Evolutionary conservation across 2,888 invertebrate species (phyloP), one percentile per base, ranked within the genome.

Genomic region (Chrysodeixis includens): DNA sequence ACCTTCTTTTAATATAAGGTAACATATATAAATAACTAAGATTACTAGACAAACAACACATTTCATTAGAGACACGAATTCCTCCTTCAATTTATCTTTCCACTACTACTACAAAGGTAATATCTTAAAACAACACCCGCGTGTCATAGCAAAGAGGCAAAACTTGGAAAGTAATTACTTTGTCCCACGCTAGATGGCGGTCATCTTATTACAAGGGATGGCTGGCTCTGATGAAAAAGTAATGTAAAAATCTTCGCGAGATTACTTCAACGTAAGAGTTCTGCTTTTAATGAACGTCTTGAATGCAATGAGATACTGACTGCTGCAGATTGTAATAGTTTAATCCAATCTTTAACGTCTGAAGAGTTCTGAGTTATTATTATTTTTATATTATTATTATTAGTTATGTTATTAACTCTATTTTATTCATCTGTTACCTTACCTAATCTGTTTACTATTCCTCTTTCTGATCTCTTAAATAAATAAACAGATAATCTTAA

Each of bases 151-250:
- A n/a, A n/a, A n/a, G n/a, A n/a, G 18, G 9, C 9, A 46, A 46
- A 46, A 49, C 8, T 49, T 20, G 10, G 46, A 49, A 20, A 49
- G 46, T 49, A 49, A 49, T 49, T 49, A 49, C 46, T 49, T 49
- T 20, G 46, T 10, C 1, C 35, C 35, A 14, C 40, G 40, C 40
- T n/a, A 20, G 46, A 49, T 20, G 20, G 10, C 66, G 66, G 67
- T 71, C 71, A 64, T 69, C 69, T 68, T 74, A 71, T 74, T 69
- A 71, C 51, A 54, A 56, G 58, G 16, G 61, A 49, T 49, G 20
- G 46, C 18, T 10, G 18, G 46, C 46, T 18, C 59, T 60, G 62
- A 62, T 66, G 64, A 71, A 73, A 66, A 71, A 70, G 65, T 67
- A 49, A 49, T 20, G 46, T 18, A 20, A 49, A 49, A 49, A 49